A percentile compares a stretch with the other conserved stretches of the same genome.
phyloP scores from a whole-genome alignment of 2,888 invertebrate species.

The Drosophila fulvimacula region DNA sequence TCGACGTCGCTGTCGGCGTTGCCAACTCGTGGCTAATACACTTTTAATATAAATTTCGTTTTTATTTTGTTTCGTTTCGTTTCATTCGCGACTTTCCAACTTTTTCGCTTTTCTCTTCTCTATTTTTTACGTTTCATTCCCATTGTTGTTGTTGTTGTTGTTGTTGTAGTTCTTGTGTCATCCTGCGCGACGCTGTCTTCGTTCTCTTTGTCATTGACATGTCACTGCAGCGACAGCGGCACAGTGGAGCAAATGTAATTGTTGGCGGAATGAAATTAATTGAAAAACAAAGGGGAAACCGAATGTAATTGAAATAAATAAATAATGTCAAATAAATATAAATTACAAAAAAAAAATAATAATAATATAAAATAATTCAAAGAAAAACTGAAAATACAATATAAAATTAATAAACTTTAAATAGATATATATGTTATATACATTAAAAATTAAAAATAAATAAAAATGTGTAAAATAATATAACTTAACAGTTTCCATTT shows the following conservation, averaged over 20 bases:
- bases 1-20: constrained; percentile 12
- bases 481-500: no score
- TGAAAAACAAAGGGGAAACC: neutral
- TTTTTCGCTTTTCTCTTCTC: constrained; percentile 17
- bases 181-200: constrained; percentile 20
- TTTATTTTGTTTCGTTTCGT: constrained; percentile 64
- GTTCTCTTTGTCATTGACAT: constrained; percentile 61
- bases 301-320: no score
- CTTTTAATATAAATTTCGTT: constrained; percentile 74
- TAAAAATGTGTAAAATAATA: no score
- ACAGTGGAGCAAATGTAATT: constrained; percentile 36
- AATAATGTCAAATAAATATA: no score
- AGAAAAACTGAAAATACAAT: no score
- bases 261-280: neutral
- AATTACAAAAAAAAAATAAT: neutral
- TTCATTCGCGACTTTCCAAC: constrained; percentile 58
- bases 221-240: constrained; percentile 49
- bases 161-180: constrained; percentile 45
- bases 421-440: no score
- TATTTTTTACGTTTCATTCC: constrained; percentile 24
- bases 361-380: neutral
- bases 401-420: no score
- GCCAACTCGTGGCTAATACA: constrained; percentile 61
- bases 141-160: constrained; percentile 38
- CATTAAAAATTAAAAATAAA: no score